phyloP scores from a whole-genome alignment of 2,113 vertebrate genomes.

The Corvus hawaiiensis region DNA sequence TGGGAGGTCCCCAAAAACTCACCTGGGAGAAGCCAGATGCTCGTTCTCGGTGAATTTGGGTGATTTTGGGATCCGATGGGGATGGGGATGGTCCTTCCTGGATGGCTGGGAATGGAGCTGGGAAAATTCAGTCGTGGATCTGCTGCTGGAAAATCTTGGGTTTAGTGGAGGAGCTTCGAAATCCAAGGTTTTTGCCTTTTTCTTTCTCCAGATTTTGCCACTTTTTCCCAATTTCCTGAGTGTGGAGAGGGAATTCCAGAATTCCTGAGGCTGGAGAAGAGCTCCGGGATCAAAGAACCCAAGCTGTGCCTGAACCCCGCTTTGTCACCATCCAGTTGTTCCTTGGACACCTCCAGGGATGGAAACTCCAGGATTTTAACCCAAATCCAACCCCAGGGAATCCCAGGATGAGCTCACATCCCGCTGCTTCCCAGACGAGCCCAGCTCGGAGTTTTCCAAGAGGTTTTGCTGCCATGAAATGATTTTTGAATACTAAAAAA shows the following conservation, averaged over 20 bases:
- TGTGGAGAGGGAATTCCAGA: background rate
- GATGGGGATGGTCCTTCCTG: background rate
- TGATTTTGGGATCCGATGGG: rapidly evolving
- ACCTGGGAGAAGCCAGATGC: background rate
- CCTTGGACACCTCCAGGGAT: background rate
- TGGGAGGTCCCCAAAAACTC: background rate
- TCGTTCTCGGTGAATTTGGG: no score
- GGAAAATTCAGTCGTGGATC: background rate
- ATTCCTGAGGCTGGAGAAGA: background rate
- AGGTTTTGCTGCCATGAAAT: background rate
- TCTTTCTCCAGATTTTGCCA: rapidly evolving
- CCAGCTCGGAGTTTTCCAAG: rapidly evolving
- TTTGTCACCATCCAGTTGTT: rapidly evolving
- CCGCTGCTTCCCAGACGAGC: rapidly evolving
- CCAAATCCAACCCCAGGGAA: background rate
- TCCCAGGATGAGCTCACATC: no score
- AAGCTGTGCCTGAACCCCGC: rapidly evolving
- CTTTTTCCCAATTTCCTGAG: background rate
- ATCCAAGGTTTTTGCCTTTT: rapidly evolving
- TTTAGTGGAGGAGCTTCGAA: background rate
- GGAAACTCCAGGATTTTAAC: background rate
- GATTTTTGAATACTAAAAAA: background rate
- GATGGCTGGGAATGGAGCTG: background rate
- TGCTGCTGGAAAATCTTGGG: background rate
- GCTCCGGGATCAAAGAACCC: background rate